Evolutionary conservation across 2,113 vertebrate species (phyloP), one percentile per base, ranked within the genome.

Genomic region (Oenanthe melanoleuca): DNA sequence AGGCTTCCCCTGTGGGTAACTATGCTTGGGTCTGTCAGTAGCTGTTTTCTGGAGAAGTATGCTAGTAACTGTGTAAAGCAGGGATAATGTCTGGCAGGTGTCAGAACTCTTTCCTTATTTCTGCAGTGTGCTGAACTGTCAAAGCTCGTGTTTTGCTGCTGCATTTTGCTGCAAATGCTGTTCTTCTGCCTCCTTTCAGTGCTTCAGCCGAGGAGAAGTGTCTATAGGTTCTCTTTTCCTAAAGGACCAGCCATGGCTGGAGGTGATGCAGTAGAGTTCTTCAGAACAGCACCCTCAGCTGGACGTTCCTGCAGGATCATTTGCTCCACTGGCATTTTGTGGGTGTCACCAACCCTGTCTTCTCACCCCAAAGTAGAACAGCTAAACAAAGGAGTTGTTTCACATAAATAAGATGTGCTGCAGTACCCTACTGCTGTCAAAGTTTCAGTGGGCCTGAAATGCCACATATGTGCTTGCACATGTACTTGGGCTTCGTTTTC

Each of bases 231-330:
- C 38, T 83, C 42, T 25, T 55, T 86, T 37, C 4, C 9, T 12
- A 40, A 9, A 5, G 53, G 40, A 53, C 28, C 25, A 49, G 53
- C n/a, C 0, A 0, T 57, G 40, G 73, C 71, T 82, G 66, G 44
- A 70, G 60, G 67, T 40, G 42, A 14, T 69, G 50, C 3, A 0
- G n/a, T 50, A 8, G 45, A 29, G 34, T 33, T 65, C 31, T 80
- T 79, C 88, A 64, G 18, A 86, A 52, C 38, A 93, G 82, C 96
- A 86, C 82, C 94, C 77, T 38, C 82, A 86, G 56, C 86, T 93
- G 95, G 95, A 92, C 47, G 28, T 47, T 67, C 33, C 5, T 55
- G 38, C 7, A 38, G 64, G 33, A 63, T 78, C 26, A 1, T 70
- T 49, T 55, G 14, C 33, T 80, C 25, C 49, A 8, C 15, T 19